Percentiles rank a stretch among this genome's conserved stretches.
Conservation (phyloP, 2,797 vertebrate genomes). For the Micromesistius poutassou region DNA sequence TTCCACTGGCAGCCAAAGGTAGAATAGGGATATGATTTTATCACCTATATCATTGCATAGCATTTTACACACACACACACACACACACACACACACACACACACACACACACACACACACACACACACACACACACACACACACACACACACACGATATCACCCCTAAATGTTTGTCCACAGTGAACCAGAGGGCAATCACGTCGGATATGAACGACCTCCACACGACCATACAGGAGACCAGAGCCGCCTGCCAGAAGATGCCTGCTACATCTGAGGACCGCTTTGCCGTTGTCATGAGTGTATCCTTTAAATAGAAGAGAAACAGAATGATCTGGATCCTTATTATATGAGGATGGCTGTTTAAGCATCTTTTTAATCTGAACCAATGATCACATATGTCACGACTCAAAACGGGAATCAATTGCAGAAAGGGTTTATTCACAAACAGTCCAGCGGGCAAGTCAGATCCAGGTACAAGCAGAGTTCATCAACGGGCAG, state of each 20-base stretch:
- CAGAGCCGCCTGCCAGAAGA: constrained; percentile 85
- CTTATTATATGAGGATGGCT: background rate
- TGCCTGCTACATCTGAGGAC: constrained; percentile 84
- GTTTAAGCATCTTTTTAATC: background rate
- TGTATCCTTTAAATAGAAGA: constrained; percentile 78
- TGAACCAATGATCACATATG: background rate
- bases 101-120: background rate
- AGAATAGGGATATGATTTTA: background rate
- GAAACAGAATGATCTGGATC: background rate
- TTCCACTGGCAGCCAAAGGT: constrained; percentile 96
- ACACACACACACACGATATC: background rate
- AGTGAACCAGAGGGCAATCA: constrained; percentile 91
- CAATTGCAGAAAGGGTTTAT: too few species aligned
- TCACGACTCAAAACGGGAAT: too few species aligned
- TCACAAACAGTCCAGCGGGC: too few species aligned
- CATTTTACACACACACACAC: background rate
- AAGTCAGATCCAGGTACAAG: too few species aligned
- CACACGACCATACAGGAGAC: constrained; percentile 87
- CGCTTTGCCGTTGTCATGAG: constrained; percentile 88
- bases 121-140: background rate
- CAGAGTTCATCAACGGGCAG: too few species aligned
- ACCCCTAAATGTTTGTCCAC: background rate
- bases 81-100: too few species aligned
- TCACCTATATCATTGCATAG: background rate
- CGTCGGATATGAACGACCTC: constrained; percentile 86